Evolutionary conservation across 2,113 vertebrate genomes (phyloP).

Genomic region (Tetrax tetrax): DNA sequence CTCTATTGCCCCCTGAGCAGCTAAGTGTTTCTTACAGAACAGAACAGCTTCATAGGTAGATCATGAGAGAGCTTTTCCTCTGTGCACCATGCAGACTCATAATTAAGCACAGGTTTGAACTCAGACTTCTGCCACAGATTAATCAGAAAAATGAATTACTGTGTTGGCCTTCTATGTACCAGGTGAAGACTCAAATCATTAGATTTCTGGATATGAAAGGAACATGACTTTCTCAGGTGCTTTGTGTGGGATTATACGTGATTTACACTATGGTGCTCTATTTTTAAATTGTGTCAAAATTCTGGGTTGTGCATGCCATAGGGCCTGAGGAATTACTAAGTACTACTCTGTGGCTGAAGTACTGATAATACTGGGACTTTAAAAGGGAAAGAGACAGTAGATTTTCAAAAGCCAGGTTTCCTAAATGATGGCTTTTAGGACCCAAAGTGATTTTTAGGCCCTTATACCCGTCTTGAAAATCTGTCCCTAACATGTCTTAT

Average conservation of each 20-base stretch:
- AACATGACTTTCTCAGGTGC: neutral
- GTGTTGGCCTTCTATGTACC: accelerated
- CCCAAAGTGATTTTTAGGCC: neutral
- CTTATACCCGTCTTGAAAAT: neutral
- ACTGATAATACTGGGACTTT: neutral
- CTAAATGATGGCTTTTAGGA: neutral
- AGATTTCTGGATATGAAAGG: neutral
- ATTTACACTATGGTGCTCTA: neutral
- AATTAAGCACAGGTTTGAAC: neutral
- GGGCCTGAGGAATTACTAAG: neutral
- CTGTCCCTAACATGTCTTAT: accelerated
- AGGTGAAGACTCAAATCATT: neutral
- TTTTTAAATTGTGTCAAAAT: neutral
- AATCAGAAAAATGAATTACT: neutral
- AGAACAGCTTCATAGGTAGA: neutral
- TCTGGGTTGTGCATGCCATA: neutral
- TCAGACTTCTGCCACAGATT: neutral
- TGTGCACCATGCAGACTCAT: neutral
- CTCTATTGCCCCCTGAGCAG: neutral
- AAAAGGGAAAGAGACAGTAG: neutral
- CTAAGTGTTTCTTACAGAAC: neutral
- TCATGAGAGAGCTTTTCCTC: neutral
- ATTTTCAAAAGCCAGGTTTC: neutral
- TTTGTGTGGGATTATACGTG: neutral
- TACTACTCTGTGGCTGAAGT: neutral